Evolutionary conservation across 2,888 invertebrate genomes (phyloP), one percentile per base, ranked within the genome.

Genomic region (Ormyrus labotus): DNA sequence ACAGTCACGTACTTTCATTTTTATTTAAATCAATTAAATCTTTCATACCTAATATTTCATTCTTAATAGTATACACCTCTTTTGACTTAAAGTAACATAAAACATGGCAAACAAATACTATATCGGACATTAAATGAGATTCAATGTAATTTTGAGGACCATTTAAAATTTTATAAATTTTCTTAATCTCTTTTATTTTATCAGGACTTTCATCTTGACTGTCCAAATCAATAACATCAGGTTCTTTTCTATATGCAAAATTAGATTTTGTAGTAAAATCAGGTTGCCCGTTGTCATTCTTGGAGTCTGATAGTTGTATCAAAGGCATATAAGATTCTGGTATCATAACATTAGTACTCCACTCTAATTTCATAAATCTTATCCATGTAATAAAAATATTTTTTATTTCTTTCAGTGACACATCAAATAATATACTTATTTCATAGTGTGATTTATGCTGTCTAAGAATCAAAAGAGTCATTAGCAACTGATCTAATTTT

Each of bases 331-430:
- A 34, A 34, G 4, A 34, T 19, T 57, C 2, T 74, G 64, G 64
- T 7, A 74, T n/a, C 48, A 45, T 47, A 48, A 72, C 2, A 19
- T 55, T 53, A 34, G 34, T 34, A 34, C n/a, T 13, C 72, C 73
- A 73, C 57, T 72, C 67, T 50, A 79, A 47, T 63, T 60, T 50
- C 78, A 78, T 73, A 11, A 73, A 79, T 63, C 55, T 51, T 53
- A 79, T 55, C 73, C 73, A 73, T 5, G 72, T 73, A 65, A 73
- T 79, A 19, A 79, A 79, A n/a, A 79, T 79, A 67, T 79, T 79
- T 67, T 73, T 79, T 61, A 73, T 79, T 19, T 79, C 72, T 34
- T 48, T 68, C 11, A 78, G 60, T 55, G 72, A 67, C n/a, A 72
- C 50, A 51, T 60, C 61, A 63, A 79, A 79, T 55, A 79, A 55